A percentile compares a stretch with the other conserved stretches of the same genome.
Evolutionary conservation across 2,113 vertebrate genomes (phyloP).

Genomic region (Crotalus tigris): DNA sequence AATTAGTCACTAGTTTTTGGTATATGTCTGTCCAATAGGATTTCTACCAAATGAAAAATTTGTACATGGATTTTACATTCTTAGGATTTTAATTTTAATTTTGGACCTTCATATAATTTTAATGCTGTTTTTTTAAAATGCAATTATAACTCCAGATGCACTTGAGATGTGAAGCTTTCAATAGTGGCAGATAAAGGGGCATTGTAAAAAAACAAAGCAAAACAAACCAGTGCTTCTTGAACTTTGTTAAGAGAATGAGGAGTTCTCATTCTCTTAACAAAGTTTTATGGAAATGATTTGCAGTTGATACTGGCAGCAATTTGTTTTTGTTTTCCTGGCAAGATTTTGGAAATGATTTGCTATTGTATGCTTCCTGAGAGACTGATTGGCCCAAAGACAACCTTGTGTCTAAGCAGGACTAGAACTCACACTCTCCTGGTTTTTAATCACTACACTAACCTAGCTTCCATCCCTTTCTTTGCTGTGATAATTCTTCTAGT

Average conservation of each 20-base stretch:
- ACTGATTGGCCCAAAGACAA: not conserved
- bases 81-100: constrained; percentile 61
- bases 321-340: constrained; percentile 7
- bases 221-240: constrained; percentile 67
- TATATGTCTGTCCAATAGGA: constrained; percentile 15
- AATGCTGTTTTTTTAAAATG: constrained; percentile 71
- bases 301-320: not conserved
- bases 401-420: not conserved
- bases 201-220: constrained; percentile 50
- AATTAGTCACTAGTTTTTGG: not conserved
- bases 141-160: constrained; percentile 78
- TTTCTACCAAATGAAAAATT: constrained; percentile 51
- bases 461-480: not conserved
- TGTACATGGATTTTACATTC: constrained; percentile 39
- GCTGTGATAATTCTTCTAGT: not conserved
- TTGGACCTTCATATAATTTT: constrained; percentile 72
- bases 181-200: constrained; percentile 61
- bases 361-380: not conserved
- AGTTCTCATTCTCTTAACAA: not conserved
- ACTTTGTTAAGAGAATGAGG: constrained; percentile 66
- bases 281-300: constrained; percentile 9
- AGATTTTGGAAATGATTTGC: not conserved
- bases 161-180: constrained; percentile 68
- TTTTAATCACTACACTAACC: not conserved
- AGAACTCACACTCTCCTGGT: not conserved